Evolutionary conservation across 2,888 invertebrate species (phyloP), one percentile per base, ranked within the genome.

Genomic region (Diaperis boleti): DNA sequence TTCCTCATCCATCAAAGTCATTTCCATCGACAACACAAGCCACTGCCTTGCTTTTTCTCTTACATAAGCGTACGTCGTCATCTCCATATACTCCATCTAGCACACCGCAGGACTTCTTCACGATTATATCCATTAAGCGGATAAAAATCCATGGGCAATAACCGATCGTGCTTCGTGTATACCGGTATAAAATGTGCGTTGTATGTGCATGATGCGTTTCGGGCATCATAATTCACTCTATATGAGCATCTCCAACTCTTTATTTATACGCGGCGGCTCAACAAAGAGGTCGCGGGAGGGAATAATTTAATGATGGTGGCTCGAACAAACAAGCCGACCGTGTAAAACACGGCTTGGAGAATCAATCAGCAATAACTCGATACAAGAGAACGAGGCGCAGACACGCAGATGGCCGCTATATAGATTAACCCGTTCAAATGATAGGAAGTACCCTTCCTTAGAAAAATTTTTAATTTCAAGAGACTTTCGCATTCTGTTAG

Each of bases 361-460:
- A 79, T 80, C 79, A 79, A 80, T 80, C 80, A 78, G 77, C 76
- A 76, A 79, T 78, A 78, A 77, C 73, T 75, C 73, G 75, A 72
- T 70, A 59, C 41, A 29, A 10, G 33, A 33, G 33, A 13, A 74
- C 73, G 66, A 66, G 67, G 55, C 54, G 44, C 50, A 61, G 69
- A 64, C 74, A 73, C 73, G 72, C 74, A 76, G 73, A 73, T 71
- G 69, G 67, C 44, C 56, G 35, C 55, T 54, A 56, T 33, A 37
- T 35, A 47, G 26, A 47, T 47, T 47, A 37, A 47, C 22, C 20
- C 20, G 18, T 18, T 26, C 33, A 22, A 11, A 10, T n/a, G 10
- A 33, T 6, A 8, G 39, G 17, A 22, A 20, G 10, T 22, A 44
- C 10, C 14, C 10, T n/a, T n/a, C n/a, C n/a, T 42, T 45, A 33